phyloP scores from a whole-genome alignment of 2,888 invertebrate genomes.

The Scaptomyza tumidula region DNA sequence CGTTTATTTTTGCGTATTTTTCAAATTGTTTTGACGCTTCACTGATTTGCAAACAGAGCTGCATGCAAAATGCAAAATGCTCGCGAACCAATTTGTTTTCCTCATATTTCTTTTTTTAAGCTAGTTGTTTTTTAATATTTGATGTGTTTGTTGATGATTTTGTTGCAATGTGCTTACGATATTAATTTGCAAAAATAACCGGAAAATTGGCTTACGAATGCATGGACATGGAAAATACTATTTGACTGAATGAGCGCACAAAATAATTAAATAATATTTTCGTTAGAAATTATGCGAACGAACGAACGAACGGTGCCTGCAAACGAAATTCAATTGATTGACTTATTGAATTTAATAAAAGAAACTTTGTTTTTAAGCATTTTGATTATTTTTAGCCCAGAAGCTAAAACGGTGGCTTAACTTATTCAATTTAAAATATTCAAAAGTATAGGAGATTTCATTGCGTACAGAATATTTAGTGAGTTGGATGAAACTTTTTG shows the following conservation, averaged over 20 bases:
- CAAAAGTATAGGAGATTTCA: not conserved
- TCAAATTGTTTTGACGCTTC: conserved; percentile 67
- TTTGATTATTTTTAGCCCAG: not conserved
- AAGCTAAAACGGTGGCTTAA: not conserved
- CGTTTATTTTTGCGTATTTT: conserved; percentile 52
- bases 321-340: conserved; percentile 28
- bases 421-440: not conserved
- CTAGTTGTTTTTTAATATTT: conserved; percentile 4
- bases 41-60: conserved; percentile 28
- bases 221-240: conserved; percentile 18
- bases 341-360: conserved; percentile 9
- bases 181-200: conserved; percentile 58
- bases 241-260: conserved; percentile 5
- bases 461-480: not conserved
- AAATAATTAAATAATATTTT: conserved; percentile 53
- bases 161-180: conserved; percentile 45
- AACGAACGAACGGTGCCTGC: conserved; percentile 13
- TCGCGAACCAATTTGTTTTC: conserved; percentile 48
- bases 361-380: not conserved
- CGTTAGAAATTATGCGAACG: conserved; percentile 28
- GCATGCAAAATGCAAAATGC: conserved; percentile 37
- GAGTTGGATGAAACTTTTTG: too few species aligned
- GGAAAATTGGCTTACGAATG: conserved; percentile 15
- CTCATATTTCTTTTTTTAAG: conserved; percentile 3
- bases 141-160: conserved; percentile 23